Conservation (phyloP, 1,140 invertebrate genomes). For the Fopius arisanus region DNA sequence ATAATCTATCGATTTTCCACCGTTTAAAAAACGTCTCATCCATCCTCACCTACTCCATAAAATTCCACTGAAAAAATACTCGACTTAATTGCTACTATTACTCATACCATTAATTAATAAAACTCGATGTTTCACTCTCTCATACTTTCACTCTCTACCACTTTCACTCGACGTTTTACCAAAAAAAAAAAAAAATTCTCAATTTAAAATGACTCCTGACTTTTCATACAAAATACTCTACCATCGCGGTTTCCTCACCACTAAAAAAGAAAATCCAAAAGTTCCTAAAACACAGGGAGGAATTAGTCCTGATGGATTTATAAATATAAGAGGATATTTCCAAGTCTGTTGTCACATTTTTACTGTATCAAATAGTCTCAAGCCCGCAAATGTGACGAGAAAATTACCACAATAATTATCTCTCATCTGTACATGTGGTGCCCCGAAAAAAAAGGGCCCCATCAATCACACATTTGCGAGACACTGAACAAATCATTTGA, state of each 20-base stretch:
- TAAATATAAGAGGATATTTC: not conserved
- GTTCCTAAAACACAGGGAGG: constrained; percentile 12
- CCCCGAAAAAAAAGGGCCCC: not conserved
- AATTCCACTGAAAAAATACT: constrained; percentile 33
- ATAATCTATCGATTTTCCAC: constrained; percentile 38
- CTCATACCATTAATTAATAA: constrained; percentile 58
- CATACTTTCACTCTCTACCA: constrained; percentile 29
- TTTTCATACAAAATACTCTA: constrained; percentile 18
- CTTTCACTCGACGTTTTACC: not conserved
- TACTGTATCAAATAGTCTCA: not conserved
- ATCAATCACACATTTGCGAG: not conserved
- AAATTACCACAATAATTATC: not conserved
- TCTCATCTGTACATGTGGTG: not conserved
- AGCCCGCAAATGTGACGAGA: not conserved
- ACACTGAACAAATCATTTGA: not conserved
- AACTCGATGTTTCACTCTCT: constrained; percentile 41
- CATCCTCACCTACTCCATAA: not conserved
- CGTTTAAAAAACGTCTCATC: not conserved
- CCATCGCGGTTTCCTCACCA: constrained; percentile 20
- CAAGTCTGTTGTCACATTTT: not conserved
- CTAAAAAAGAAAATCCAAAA: not conserved
- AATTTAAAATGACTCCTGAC: not conserved
- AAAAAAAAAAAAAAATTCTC: not conserved
- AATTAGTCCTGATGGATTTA: constrained; percentile 3
- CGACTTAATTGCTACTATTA: constrained; percentile 59